These are phyloP conservation scores for Pycnonotus jocosus DNA, from an alignment of 2,113 vertebrate species.

Conservation along the genomic window DNA sequence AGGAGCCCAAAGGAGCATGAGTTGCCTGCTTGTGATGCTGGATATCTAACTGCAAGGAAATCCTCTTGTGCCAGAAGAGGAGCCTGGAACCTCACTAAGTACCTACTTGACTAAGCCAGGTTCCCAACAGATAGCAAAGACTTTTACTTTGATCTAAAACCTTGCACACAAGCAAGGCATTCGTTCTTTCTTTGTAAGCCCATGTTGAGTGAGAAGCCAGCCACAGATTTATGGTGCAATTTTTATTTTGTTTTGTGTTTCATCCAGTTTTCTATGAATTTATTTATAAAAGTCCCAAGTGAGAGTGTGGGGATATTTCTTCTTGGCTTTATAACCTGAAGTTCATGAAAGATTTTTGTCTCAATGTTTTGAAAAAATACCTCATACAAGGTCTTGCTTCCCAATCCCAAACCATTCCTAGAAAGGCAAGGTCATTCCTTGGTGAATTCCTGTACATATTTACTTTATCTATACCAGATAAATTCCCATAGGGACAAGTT, in stretches of 20 bases:
- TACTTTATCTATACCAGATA: neutral
- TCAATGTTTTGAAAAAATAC: neutral
- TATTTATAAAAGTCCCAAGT: neutral
- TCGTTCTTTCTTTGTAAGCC: neutral
- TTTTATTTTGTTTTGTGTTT: neutral
- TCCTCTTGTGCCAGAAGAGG: neutral
- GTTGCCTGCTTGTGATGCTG: neutral
- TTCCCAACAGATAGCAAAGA: neutral
- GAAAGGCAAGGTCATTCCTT: neutral
- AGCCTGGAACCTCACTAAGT: neutral
- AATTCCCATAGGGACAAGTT: neutral
- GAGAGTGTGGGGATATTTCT: neutral
- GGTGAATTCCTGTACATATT: neutral
- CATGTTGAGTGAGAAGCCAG: neutral
- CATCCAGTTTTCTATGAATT: neutral
- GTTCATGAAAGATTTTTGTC: neutral
- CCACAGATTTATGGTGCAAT: neutral
- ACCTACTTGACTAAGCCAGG: neutral
- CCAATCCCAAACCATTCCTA: neutral
- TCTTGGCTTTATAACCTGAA: neutral
- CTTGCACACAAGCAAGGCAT: fast-evolving
- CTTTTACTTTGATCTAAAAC: neutral
- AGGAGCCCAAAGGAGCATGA: neutral
- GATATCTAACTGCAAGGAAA: neutral
- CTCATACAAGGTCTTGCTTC: neutral